Evolutionary conservation across 2,113 vertebrate genomes (phyloP).

Genomic region (Mustela lutreola): DNA sequence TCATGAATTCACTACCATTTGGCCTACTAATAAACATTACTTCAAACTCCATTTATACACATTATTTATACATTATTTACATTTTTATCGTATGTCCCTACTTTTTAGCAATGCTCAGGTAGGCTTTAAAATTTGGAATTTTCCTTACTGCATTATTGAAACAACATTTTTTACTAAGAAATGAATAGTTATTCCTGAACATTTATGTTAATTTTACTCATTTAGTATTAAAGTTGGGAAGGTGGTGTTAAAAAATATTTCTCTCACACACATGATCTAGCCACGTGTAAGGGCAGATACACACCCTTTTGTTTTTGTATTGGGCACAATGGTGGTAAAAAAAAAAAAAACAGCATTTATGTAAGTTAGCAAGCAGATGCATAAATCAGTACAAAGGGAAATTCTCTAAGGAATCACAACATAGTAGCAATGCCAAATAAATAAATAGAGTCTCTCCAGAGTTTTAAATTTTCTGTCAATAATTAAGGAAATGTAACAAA

Average conservation of each 20-base stretch:
- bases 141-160: neutral
- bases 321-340: neutral
- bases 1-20: neutral
- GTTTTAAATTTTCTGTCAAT: neutral
- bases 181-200: neutral
- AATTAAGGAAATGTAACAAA: neutral
- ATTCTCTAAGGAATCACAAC: neutral
- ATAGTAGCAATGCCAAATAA: neutral
- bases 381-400: neutral
- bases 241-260: neutral
- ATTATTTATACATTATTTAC: neutral
- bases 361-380: neutral
- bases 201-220: conserved; percentile 9
- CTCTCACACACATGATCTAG: neutral
- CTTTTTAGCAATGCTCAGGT: neutral
- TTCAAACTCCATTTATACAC: neutral
- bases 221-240: neutral
- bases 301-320: neutral
- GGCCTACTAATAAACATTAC: neutral
- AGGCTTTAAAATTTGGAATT: neutral
- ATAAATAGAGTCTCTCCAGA: neutral
- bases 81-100: neutral
- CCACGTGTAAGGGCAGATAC: neutral
- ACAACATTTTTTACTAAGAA: neutral
- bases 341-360: neutral